Base-by-base conservation (phyloP, 2,797 vertebrate genomes). In the Lates japonicus region DNA sequence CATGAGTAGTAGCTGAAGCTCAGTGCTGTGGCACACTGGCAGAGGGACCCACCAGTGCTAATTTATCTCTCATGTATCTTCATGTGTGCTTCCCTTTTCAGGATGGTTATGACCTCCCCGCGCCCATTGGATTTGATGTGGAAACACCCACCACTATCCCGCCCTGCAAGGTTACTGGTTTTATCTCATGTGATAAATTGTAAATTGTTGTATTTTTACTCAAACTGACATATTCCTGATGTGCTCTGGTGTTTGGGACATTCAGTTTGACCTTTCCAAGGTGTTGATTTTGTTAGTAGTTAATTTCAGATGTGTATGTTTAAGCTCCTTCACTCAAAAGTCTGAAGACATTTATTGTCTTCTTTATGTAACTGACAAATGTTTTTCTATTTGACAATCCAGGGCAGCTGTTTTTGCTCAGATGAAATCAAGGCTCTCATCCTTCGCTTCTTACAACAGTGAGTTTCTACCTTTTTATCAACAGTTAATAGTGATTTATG, bases 321-420 rank as follows among this genome's bases (percentile, higher is more conserved):
- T 14, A 31, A 58, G 39, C 17, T 60, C 1, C 25, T 55, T 52
- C 16, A 68, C 13, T 17, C 64, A 3, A 59, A 65, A 17, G 7
- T 60, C 19, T 72, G 19, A n/a, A n/a, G 1, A 19, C 29, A 17
- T 4, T 14, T 41, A 13, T 31, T 46, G 12, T 78, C 35, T 29
- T n/a, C 10, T 69, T 65, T 12, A 20, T 67, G 19, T 39, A 1
- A 0, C 19, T 78, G 16, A 85, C 49, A 22, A 72, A 46, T 14
- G 10, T 8, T 79, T 49, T 70, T 39, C 25, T 31, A 10, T 74
- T 80, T 81, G 29, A 60, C 16, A 41, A 63, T 91, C 72, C 82
- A 98, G 97, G 97, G 97, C 68, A 98, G 97, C 89, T 96, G 95
- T 85, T 97, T 98, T n/a, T 94, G 93, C 62, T 96, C 96, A 0